phyloP scores from a whole-genome alignment of 2,113 vertebrate species.

The Progne subis region DNA sequence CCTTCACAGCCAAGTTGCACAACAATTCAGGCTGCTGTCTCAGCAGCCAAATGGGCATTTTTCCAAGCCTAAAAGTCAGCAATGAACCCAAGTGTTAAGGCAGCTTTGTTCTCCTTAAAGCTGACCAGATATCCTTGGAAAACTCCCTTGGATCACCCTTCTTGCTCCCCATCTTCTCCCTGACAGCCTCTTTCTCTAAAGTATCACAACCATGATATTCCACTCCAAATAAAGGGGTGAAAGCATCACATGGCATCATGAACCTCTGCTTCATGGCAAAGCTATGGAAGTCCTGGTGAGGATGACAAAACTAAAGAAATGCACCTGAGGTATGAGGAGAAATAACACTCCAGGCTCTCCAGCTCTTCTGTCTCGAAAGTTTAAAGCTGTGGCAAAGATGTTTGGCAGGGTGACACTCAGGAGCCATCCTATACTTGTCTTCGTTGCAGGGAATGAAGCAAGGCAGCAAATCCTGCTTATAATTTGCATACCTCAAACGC shows the following conservation, averaged over 20 bases:
- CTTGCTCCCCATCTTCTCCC: neutral
- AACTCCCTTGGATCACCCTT: neutral
- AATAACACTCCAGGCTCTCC: neutral
- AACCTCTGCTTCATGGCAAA: neutral
- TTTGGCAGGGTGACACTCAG: neutral
- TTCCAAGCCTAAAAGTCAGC: conserved; percentile 58
- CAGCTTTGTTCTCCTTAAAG: conserved; percentile 20
- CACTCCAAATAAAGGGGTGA: neutral
- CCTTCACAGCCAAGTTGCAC: conserved; percentile 67
- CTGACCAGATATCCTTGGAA: conserved; percentile 1
- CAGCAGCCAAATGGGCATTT: conserved; percentile 58
- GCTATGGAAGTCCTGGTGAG: neutral
- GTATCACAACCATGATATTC: neutral
- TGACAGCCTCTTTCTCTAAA: neutral
- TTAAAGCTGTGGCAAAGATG: neutral
- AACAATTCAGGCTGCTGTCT: conserved; percentile 63
- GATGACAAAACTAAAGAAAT: neutral
- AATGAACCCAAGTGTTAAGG: neutral
- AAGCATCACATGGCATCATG: neutral
- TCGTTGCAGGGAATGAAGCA: neutral
- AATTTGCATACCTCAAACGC: neutral
- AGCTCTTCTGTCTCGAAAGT: neutral
- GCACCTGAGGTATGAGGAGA: neutral
- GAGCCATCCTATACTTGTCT: neutral
- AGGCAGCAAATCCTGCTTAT: neutral